Conservation (phyloP, 2,113 vertebrate species). For the Clupea harengus region DNA sequence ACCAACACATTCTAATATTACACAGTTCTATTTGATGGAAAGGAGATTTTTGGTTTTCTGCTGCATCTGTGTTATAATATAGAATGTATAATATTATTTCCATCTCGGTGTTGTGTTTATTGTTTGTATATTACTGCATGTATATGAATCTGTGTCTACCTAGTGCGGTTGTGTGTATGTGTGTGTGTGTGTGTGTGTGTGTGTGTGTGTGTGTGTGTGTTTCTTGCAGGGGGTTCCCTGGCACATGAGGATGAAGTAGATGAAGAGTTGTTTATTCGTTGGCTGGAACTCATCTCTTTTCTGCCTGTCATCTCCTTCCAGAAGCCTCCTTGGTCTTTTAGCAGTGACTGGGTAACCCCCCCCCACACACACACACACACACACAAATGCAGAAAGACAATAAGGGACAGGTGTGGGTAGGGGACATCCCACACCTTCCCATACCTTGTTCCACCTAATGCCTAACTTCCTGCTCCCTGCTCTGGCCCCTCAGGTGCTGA, state of each 20-base stretch:
- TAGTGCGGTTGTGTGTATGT: not conserved
- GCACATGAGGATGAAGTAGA: not conserved
- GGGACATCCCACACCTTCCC: too few relatives aligned
- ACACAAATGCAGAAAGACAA: not conserved
- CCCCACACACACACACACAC: not conserved
- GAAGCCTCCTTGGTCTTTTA: constrained; percentile 19
- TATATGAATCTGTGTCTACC: not conserved
- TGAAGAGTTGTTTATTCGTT: constrained; percentile 19
- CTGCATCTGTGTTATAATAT: too few relatives aligned
- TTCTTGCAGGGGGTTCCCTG: constrained; percentile 4
- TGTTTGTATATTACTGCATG: not conserved
- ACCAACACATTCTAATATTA: too few relatives aligned
- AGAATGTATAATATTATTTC: not conserved
- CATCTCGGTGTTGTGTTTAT: too few relatives aligned
- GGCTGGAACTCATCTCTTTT: constrained; percentile 16
- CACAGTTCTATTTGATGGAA: too few relatives aligned
- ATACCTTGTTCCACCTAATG: too few relatives aligned
- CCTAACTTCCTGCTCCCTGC: too few relatives aligned
- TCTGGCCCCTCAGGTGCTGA: constrained; percentile 71
- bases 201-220: not conserved
- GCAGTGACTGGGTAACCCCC: not conserved
- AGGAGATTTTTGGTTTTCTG: too few relatives aligned
- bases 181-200: not conserved
- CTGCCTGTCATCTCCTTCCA: constrained; percentile 22
- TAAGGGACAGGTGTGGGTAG: too few relatives aligned